Conservation (phyloP, 2,113 vertebrate species). For the Pao palembangensis region DNA sequence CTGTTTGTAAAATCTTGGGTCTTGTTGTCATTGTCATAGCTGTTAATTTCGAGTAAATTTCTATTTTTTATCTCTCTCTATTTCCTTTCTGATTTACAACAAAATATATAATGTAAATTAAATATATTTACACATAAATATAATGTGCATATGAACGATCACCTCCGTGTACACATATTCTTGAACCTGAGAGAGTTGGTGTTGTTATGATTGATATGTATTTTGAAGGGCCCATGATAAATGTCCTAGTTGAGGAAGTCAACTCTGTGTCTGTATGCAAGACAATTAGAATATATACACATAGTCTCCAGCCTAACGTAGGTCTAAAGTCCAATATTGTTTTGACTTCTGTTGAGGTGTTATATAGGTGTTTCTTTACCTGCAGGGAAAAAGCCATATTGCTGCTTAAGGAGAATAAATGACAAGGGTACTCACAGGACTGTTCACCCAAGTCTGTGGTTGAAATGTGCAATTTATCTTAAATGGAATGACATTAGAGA, state of each 20-base stretch:
- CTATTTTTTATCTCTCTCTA: background rate
- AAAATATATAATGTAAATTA: no score
- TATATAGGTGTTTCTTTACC: slow-evolving; percentile 3
- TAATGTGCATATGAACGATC: background rate
- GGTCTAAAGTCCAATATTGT: slow-evolving; percentile 32
- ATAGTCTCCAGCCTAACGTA: background rate
- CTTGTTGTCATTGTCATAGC: background rate
- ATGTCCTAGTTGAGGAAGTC: slow-evolving; percentile 11
- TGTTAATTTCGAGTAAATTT: slow-evolving; percentile 2
- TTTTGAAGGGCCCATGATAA: background rate
- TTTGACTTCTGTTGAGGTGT: slow-evolving; percentile 7
- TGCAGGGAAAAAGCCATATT: background rate
- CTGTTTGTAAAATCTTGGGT: background rate
- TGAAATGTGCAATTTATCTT: no score
- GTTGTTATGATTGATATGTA: slow-evolving; percentile 6
- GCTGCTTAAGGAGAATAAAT: no score
- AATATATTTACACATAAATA: no score
- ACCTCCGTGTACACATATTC: no score
- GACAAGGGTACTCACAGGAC: no score
- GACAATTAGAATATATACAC: slow-evolving; percentile 4
- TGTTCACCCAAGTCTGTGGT: no score
- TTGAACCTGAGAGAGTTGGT: background rate
- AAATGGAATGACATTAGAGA: no score
- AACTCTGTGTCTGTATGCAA: background rate
- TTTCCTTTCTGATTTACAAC: background rate